A percentile compares a stretch with the other conserved stretches of the same genome.
These are phyloP conservation scores for Dipodomys spectabilis DNA, from an alignment of 2,113 vertebrate species.

Conservation along the genomic window DNA sequence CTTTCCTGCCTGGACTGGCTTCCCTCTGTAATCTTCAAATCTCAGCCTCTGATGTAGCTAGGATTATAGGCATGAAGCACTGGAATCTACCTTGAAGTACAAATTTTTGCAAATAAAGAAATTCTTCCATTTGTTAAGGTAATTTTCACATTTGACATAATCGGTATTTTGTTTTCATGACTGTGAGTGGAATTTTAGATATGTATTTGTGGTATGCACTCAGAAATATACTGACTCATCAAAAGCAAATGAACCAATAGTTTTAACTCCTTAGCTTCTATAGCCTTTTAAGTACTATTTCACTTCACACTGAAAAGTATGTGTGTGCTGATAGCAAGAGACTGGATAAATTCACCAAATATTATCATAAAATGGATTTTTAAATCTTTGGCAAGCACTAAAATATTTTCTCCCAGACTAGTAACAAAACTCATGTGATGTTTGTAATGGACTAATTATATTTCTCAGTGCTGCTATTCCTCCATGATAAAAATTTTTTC, in stretches of 20 bases:
- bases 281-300: neutral
- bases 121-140: neutral
- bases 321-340: neutral
- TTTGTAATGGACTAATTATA: neutral
- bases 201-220: neutral
- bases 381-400: neutral
- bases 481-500: neutral
- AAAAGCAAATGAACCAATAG: neutral
- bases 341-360: neutral
- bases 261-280: neutral
- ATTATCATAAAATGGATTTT: neutral
- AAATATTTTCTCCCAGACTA: neutral
- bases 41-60: too few relatives aligned
- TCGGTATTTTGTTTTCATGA: neutral
- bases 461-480: neutral
- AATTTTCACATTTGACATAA: neutral
- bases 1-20: too few relatives aligned
- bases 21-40: too few relatives aligned
- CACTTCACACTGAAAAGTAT: neutral
- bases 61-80: too few relatives aligned
- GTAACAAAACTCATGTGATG: neutral
- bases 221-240: neutral
- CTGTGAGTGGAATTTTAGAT: neutral
- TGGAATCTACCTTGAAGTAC: too few relatives aligned
- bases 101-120: neutral